These are phyloP conservation scores for Alosa sapidissima DNA, from an alignment of 2,797 vertebrate genomes.

Conservation along the genomic window DNA sequence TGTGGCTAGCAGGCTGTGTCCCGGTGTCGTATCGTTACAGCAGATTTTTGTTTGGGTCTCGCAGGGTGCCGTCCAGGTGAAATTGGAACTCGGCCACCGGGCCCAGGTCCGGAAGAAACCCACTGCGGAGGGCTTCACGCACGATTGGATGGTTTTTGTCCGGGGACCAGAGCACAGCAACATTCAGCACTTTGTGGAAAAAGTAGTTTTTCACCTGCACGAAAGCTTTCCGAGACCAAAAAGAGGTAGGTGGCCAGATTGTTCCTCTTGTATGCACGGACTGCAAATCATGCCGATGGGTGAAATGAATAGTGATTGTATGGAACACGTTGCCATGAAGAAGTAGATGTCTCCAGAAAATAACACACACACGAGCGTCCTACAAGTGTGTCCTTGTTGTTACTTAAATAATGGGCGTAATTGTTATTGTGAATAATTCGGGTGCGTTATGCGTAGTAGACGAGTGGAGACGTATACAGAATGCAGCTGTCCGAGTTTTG, in stretches of 20 bases:
- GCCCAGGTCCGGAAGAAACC: constrained; percentile 97
- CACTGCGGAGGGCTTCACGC: constrained; percentile 96
- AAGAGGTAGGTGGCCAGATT: constrained; percentile 80
- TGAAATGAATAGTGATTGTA: background rate
- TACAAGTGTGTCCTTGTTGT: background rate
- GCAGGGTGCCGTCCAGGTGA: constrained; percentile 97
- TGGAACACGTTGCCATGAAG: background rate
- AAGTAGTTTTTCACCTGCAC: constrained; percentile 97
- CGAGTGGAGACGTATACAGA: too few species aligned
- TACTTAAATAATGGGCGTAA: background rate
- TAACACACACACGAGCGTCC: background rate
- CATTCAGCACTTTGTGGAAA: constrained; percentile 99
- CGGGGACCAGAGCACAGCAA: constrained; percentile 95
- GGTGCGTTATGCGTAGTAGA: too few species aligned
- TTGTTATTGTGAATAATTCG: background rate
- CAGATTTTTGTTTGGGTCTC: constrained; percentile 42
- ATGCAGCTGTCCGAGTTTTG: background rate
- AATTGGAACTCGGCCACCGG: constrained; percentile 96
- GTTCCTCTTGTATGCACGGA: background rate
- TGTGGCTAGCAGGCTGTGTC: background rate
- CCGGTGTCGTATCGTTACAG: background rate
- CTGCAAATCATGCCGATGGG: background rate
- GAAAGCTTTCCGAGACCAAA: constrained; percentile 98
- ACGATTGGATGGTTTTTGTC: constrained; percentile 99
- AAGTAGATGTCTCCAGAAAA: background rate